phyloP scores from a whole-genome alignment of 2,888 invertebrate genomes.

The Melieria omissa region DNA sequence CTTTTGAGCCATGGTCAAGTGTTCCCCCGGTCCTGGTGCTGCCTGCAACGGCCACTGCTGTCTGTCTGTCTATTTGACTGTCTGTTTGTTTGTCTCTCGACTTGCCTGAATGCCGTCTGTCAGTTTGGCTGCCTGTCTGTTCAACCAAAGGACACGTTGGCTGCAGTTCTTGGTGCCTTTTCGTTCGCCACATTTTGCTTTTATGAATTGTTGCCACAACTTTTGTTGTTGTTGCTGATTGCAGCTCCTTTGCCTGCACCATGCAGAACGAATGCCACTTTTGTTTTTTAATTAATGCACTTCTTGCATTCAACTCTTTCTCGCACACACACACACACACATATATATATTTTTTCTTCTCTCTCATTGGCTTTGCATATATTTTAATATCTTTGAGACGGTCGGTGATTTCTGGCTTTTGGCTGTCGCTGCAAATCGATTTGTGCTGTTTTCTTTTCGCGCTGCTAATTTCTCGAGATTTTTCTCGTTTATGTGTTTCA shows the following conservation, averaged over 20 bases:
- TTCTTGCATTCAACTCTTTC: neutral
- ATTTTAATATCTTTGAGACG: neutral
- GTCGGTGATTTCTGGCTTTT: no score
- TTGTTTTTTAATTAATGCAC: conserved; percentile 6
- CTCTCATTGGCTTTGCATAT: neutral
- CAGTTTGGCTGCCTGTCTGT: conserved; percentile 12
- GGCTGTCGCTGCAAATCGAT: no score
- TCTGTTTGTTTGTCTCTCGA: neutral
- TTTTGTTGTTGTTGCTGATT: neutral
- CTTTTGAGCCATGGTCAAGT: neutral
- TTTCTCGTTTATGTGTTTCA: neutral
- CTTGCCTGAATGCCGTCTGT: neutral
- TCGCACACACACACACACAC: neutral
- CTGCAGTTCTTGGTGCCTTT: no score
- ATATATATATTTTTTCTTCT: neutral
- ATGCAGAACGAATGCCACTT: conserved; percentile 1
- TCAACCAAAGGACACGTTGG: neutral
- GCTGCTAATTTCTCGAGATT: no score
- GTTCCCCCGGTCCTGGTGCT: neutral
- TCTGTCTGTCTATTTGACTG: neutral
- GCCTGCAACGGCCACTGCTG: neutral
- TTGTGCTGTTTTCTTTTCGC: no score
- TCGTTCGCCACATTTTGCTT: conserved; percentile 4
- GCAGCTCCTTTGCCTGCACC: neutral
- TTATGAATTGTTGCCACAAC: conserved; percentile 1